A percentile compares a stretch with the other conserved stretches of the same genome.
Conservation (phyloP, 2,888 invertebrate species). For the Chaitophorus viminalis region DNA sequence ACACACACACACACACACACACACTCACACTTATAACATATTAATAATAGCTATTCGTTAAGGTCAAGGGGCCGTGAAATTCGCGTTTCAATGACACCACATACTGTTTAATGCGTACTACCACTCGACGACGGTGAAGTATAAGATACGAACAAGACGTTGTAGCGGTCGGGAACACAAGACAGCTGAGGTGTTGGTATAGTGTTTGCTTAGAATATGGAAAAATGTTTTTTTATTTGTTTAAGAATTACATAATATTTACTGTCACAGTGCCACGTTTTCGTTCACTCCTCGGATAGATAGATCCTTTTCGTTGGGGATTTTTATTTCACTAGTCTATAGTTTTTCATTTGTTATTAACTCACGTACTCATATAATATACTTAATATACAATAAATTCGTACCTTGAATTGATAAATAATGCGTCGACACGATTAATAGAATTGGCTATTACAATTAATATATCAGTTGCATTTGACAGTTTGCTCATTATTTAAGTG, state of each 20-base stretch:
- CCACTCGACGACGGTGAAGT: background rate
- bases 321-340: background rate
- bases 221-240: conserved; percentile 22
- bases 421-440: background rate
- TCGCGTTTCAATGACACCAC: background rate
- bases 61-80: conserved; percentile 34
- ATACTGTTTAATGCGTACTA: background rate
- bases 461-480: conserved; percentile 10
- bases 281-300: background rate
- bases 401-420: conserved; percentile 5
- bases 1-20: background rate
- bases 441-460: conserved; percentile 17
- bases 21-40: background rate
- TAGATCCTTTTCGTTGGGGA: background rate
- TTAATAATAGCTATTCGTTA: conserved; percentile 7
- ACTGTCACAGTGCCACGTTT: background rate
- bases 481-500: background rate
- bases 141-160: background rate
- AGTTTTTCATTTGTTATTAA: background rate
- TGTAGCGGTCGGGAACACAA: background rate
- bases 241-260: conserved; percentile 19
- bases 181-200: background rate
- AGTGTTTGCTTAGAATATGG: conserved; percentile 20
- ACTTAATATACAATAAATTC: background rate
- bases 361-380: background rate